These are phyloP conservation scores for Pangasius krempfi DNA, from an alignment of 2,797 vertebrate genomes.

Conservation along the genomic window DNA sequence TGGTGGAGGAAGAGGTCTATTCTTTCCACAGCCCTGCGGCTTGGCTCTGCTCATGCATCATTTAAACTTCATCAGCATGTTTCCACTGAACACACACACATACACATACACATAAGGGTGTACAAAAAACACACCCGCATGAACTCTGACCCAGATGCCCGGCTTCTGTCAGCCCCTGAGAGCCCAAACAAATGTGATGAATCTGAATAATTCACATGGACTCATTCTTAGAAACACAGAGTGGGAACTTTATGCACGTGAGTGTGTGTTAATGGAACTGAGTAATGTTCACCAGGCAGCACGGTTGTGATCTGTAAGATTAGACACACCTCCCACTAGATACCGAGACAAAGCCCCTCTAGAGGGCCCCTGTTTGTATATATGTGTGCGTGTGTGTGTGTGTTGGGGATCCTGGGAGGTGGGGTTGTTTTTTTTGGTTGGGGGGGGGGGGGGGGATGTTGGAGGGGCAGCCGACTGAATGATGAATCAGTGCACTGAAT, in stretches of 20 bases:
- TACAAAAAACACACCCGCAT: conserved; percentile 1
- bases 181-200: conserved; percentile 13
- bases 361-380: not conserved
- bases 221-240: not conserved
- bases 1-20: conserved; percentile 23
- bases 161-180: conserved; percentile 1
- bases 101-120: conserved; percentile 13
- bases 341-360: not conserved
- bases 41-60: conserved; percentile 31
- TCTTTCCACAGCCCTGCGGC: conserved; percentile 39
- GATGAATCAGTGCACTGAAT: conserved; percentile 28
- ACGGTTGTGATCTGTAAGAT: conserved; percentile 21
- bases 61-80: conserved; percentile 51
- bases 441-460: too few species aligned
- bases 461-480: not conserved
- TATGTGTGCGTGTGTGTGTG: not conserved
- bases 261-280: not conserved
- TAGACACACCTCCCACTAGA: not conserved
- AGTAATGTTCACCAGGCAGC: conserved; percentile 31
- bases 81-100: conserved; percentile 41
- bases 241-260: not conserved
- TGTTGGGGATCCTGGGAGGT: not conserved
- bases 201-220: conserved; percentile 31
- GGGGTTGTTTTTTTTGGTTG: too few species aligned
- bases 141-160: conserved; percentile 18